Evolutionary conservation across 1,140 invertebrate genomes (phyloP), one percentile per base, ranked within the genome.

Genomic region (Drosophila chauvacae): DNA sequence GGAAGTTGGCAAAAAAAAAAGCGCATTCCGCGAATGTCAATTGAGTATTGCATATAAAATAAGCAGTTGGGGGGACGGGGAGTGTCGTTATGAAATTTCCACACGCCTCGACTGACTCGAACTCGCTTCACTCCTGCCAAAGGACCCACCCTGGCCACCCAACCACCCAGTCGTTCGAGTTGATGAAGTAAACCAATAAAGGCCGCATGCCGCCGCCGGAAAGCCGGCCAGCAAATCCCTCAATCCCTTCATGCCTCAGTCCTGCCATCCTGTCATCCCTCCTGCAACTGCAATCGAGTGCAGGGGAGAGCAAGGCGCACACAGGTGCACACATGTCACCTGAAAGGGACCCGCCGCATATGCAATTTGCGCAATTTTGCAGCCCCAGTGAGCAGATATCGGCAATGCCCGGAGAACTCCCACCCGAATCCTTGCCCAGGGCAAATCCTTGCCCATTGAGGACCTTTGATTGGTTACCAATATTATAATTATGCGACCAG

Each of bases 121-220:
- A 30, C 10, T 28, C 7, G 4, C 16, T 33, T 2, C 28, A 7
- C 50, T 10, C 28, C 51, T 39, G 33, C 5, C 37, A 20, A 23
- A 18, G 7, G 18, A 2, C 11, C 33, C 4, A 13, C 33, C 33
- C 33, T 35, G 26, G 26, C 26, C 26, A 4, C 26, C 37, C 58
- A 45, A 65, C 33, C 61, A 53, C 47, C 47, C 35, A 35, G 68
- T 81, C 63, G 84, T 85, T 86, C 82, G 75, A 86, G 78, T 86
- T 86, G 82, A 86, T 86, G 82, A 86, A 86, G 82, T 86, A 86
- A 86, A 86, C 82, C 83, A 86, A 86, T 86, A 86, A 86, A 86
- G 78, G 82, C 77, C 61, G 79, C 79, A 81, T 81, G 79, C 78
- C 79, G 78, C 78, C 79, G 65, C 57, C 57, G 66, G 72, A 85